Percentiles rank a stretch among this genome's conserved stretches.
Conservation (phyloP, 2,113 vertebrate species). For the Siniperca knerii region DNA sequence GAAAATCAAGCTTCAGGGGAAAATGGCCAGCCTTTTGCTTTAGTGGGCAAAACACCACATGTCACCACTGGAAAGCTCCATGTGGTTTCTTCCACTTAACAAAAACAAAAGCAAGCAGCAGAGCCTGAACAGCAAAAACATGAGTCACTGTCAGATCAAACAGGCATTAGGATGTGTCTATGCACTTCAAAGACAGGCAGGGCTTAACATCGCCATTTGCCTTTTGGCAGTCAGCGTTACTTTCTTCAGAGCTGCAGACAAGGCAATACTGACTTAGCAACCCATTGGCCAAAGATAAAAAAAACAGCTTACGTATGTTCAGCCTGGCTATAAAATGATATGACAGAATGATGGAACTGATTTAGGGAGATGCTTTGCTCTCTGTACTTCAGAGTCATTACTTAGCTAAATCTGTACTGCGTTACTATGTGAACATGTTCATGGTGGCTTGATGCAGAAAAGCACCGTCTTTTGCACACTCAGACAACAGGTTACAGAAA, state of each 20-base stretch:
- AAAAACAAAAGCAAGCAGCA: constrained; percentile 14
- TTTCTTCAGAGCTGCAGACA: neutral
- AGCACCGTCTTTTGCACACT: neutral
- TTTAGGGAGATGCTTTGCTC: neutral
- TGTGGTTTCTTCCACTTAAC: constrained; percentile 31
- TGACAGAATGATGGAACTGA: neutral
- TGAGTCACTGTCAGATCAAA: constrained; percentile 33
- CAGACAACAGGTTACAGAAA: neutral
- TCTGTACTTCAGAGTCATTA: constrained; percentile 16
- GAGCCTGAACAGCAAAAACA: neutral
- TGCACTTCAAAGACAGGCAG: neutral
- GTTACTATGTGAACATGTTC: neutral
- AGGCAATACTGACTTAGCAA: neutral
- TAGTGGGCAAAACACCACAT: constrained; percentile 23
- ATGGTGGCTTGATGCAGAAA: neutral
- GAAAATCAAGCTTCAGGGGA: constrained; percentile 17
- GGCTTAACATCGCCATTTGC: neutral
- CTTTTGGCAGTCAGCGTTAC: neutral
- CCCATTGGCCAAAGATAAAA: neutral
- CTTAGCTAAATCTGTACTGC: neutral
- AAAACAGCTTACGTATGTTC: neutral
- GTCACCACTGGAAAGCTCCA: constrained; percentile 43
- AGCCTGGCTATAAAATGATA: neutral
- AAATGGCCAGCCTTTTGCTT: neutral
- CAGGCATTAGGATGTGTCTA: neutral